A percentile compares a stretch with the other conserved stretches of the same genome.
These are phyloP conservation scores for Tetrao urogallus DNA, from an alignment of 2,113 vertebrate genomes.

Conservation along the genomic window DNA sequence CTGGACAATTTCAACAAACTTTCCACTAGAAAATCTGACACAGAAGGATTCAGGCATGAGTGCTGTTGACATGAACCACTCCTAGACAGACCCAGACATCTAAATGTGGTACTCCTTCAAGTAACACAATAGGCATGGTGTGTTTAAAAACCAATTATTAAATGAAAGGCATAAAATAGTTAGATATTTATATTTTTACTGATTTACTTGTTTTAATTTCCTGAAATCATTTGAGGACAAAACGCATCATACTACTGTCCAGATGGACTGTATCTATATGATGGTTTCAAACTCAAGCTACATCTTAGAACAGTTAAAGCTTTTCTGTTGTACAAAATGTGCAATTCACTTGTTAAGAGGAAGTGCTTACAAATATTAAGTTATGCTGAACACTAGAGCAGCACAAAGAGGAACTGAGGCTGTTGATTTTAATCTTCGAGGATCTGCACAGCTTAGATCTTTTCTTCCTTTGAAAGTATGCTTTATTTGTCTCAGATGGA, in stretches of 20 bases:
- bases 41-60: neutral
- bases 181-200: neutral
- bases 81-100: neutral
- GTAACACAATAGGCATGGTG: accelerated
- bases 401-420: neutral
- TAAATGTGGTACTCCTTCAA: neutral
- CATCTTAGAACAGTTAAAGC: neutral
- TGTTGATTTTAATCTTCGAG: neutral
- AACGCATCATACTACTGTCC: neutral
- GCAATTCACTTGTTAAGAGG: neutral
- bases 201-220: accelerated
- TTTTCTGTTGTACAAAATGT: neutral
- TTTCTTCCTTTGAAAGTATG: neutral
- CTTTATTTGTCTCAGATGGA: neutral
- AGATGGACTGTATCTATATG: neutral
- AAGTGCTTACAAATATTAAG: neutral
- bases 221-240: neutral
- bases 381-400: neutral
- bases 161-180: neutral
- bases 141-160: neutral
- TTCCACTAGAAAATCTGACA: neutral
- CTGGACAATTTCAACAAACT: neutral
- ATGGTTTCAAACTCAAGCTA: neutral
- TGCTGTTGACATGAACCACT: neutral
- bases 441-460: neutral